Base-by-base conservation (phyloP, 2,797 vertebrate species). In the Gymnoscopelus braueri region DNA sequence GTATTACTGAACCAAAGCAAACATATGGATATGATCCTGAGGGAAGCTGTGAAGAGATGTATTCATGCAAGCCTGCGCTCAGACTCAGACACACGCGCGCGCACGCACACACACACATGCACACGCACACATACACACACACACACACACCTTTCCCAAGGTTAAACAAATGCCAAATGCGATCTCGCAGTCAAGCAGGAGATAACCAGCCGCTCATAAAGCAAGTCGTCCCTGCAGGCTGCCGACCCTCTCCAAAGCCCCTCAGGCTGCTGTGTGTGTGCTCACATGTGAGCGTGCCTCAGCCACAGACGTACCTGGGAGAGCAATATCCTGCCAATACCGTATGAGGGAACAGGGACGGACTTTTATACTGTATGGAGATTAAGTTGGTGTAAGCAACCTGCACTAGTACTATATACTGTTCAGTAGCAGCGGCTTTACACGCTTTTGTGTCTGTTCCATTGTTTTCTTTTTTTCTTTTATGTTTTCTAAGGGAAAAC, bases 111-210 rank as follows among this genome's bases (percentile, higher is more conserved):
- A n/a, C 56, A 29, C 44, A 64, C 51, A 65, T 62, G 77, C 65
- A 48, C 58, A 62, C 60, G 75, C 4, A 74, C 19, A 63, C 11
- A 24, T 49, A 68, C 63, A 60, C 61, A 61, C 29, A 2, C 64
- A 29, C 65, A 74, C 77, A 5, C 5, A 39, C 39, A 29, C 39
- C 6, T 84, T 84, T 88, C 63, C 80, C 90, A 91, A 92, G 90
- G 90, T 91, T 90, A 91, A 87, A 89, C 88, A 91, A 89, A 91
- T 75, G 81, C 72, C 84, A 88, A 89, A 84, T 80, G 78, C 44
- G 59, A 83, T 88, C 81, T 88, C 72, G 66, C 35, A 51, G 12
- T 67, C 78, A 67, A 80, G 74, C 69, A 78, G 83, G 71, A 85
- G 84, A 88, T 87, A 89, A 88, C 73, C 83, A 81, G 82, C 83